A percentile compares a stretch with the other conserved stretches of the same genome.
These are phyloP conservation scores for Leistus spinibarbis DNA, from an alignment of 2,888 invertebrate species.

Conservation along the genomic window DNA sequence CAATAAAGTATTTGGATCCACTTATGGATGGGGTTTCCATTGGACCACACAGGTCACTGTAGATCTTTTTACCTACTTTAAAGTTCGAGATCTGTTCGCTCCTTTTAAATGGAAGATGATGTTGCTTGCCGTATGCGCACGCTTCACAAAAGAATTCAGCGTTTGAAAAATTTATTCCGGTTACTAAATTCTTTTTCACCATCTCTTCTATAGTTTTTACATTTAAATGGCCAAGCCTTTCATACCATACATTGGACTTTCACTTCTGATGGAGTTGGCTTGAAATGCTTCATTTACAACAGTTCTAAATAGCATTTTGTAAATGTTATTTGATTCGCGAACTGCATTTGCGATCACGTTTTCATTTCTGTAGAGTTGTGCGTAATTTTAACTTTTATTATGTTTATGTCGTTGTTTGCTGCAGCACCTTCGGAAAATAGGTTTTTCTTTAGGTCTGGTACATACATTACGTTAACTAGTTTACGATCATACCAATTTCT, in stretches of 20 bases:
- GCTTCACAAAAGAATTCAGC: constrained; percentile 18
- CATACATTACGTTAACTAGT: too few species aligned
- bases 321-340: not conserved
- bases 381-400: too few species aligned
- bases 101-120: too few species aligned
- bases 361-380: too few species aligned
- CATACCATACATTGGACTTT: not conserved
- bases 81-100: constrained; percentile 30
- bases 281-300: not conserved
- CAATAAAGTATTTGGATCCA: constrained; percentile 39
- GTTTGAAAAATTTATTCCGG: not conserved
- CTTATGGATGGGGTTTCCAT: constrained; percentile 37
- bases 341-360: too few species aligned
- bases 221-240: constrained; percentile 8
- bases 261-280: not conserved
- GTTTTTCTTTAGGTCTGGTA: too few species aligned
- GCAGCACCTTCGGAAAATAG: too few species aligned
- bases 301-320: not conserved
- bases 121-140: constrained; percentile 30
- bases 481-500: too few species aligned
- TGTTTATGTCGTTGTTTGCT: too few species aligned
- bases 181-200: not conserved
- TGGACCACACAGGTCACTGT: too few species aligned
- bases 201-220: not conserved
- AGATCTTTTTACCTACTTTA: constrained; percentile 31